These are phyloP conservation scores for Deilephila porcellus DNA, from an alignment of 2,888 invertebrate genomes.

Conservation along the genomic window DNA sequence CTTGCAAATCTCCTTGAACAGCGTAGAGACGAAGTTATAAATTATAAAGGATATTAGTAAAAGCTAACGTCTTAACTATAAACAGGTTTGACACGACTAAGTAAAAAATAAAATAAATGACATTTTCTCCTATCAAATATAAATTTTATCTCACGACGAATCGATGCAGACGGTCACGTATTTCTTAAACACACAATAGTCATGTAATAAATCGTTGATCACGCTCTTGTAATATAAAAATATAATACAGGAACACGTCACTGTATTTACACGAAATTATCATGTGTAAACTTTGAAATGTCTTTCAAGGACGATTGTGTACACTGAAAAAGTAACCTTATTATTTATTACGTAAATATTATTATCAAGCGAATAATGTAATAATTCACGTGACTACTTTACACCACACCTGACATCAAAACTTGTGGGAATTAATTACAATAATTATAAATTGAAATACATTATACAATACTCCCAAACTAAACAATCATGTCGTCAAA, in stretches of 20 bases:
- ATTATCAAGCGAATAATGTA: not conserved
- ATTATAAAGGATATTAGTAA: slow-evolving; percentile 1
- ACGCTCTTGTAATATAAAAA: slow-evolving; percentile 41
- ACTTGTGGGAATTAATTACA: not conserved
- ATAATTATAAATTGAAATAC: too few relatives aligned
- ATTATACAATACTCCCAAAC: too few relatives aligned
- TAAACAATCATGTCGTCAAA: too few relatives aligned
- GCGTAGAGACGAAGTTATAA: not conserved
- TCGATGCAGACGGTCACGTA: slow-evolving; percentile 30
- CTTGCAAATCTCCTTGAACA: not conserved
- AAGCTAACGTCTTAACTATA: not conserved
- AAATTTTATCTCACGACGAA: slow-evolving; percentile 12
- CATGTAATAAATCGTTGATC: slow-evolving; percentile 44
- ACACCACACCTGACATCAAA: slow-evolving; percentile 4
- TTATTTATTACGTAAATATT: not conserved
- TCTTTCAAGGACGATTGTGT: slow-evolving; percentile 38
- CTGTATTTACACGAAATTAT: slow-evolving; percentile 44
- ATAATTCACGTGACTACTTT: not conserved
- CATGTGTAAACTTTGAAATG: slow-evolving; percentile 41
- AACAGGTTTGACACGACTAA: slow-evolving; percentile 8
- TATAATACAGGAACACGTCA: slow-evolving; percentile 40
- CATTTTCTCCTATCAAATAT: slow-evolving; percentile 18
- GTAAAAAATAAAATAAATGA: slow-evolving; percentile 7
- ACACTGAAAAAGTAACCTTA: slow-evolving; percentile 6
- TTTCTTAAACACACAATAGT: slow-evolving; percentile 37